Conservation (phyloP, 2,113 vertebrate species). For the Saimiri boliviensis region DNA sequence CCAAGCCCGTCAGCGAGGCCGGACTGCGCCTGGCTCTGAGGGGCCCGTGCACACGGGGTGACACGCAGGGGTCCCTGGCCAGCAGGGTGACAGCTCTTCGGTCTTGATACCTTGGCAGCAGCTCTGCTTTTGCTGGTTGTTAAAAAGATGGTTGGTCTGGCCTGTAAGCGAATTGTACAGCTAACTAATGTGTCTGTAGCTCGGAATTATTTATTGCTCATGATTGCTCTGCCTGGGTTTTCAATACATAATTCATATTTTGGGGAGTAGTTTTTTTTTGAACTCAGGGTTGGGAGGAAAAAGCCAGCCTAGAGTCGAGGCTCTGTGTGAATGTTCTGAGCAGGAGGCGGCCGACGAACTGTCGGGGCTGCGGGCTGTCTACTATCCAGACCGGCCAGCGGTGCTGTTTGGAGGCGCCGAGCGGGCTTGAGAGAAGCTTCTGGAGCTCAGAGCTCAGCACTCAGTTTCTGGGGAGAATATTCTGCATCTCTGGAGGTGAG, state of each 20-base stretch:
- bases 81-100: fast-evolving
- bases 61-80: fast-evolving
- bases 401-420: fast-evolving
- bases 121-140: not conserved
- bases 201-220: constrained; percentile 80
- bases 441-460: not conserved
- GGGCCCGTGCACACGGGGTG: fast-evolving
- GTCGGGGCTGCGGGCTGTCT: fast-evolving
- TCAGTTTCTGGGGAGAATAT: not conserved
- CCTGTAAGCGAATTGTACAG: constrained; percentile 38
- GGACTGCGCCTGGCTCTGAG: not conserved
- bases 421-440: not conserved
- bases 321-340: fast-evolving
- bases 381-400: fast-evolving
- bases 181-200: constrained; percentile 68
- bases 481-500: not conserved
- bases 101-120: fast-evolving
- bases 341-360: fast-evolving
- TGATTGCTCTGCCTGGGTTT: constrained; percentile 74
- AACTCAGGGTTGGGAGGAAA: not conserved
- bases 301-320: not conserved
- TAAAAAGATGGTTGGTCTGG: not conserved
- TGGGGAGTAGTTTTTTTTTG: not conserved
- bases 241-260: constrained; percentile 81
- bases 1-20: not conserved